Conservation (phyloP, 2,888 invertebrate species). For the Scrobipalpa atriplicella region DNA sequence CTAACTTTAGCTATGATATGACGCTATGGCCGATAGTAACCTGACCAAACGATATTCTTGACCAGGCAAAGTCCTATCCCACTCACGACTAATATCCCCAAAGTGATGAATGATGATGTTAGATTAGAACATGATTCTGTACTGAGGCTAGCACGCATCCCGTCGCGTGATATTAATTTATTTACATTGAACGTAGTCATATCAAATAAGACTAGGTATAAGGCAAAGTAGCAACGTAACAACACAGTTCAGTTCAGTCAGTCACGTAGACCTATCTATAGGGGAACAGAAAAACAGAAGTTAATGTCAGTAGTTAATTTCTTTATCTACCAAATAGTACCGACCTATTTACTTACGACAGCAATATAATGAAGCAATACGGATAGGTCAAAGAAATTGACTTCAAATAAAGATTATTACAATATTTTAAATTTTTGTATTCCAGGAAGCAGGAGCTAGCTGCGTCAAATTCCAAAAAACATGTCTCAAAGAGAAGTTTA, state of each 20-base stretch:
- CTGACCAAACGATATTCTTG: too few species aligned
- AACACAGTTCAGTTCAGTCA: too few species aligned
- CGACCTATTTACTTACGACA: too few species aligned
- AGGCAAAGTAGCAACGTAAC: not conserved
- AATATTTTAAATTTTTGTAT: constrained; percentile 34
- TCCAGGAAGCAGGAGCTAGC: constrained; percentile 87
- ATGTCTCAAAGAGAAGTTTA: constrained; percentile 87
- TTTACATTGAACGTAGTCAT: not conserved
- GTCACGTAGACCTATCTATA: too few species aligned
- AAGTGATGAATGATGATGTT: too few species aligned
- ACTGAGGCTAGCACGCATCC: not conserved
- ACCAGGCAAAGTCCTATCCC: too few species aligned
- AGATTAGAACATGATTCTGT: not conserved
- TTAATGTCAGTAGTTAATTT: not conserved
- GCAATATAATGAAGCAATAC: too few species aligned
- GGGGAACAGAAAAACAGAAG: not conserved
- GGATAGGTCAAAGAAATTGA: too few species aligned
- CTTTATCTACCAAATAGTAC: not conserved
- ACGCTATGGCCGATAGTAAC: too few species aligned
- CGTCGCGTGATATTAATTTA: not conserved
- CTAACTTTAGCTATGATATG: too few species aligned
- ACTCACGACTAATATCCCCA: too few species aligned
- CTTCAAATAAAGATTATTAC: not conserved
- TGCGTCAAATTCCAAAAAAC: constrained; percentile 95
- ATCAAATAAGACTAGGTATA: too few species aligned